phyloP scores from a whole-genome alignment of 2,888 invertebrate species.

The Thereva unica region DNA sequence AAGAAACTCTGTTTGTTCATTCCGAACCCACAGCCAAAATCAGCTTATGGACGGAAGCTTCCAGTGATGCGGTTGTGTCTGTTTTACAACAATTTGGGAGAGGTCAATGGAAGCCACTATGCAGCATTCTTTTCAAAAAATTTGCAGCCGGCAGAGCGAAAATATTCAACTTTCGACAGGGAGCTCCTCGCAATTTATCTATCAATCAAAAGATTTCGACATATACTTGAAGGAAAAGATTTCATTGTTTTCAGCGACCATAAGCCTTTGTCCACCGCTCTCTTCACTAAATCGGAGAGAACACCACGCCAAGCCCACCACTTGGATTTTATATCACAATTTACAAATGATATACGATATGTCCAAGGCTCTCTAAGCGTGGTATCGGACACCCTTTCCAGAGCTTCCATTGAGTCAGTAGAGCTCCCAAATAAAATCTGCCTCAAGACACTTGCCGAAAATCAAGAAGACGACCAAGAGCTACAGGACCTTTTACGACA shows the following conservation, averaged over 20 bases:
- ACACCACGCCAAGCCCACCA: background rate
- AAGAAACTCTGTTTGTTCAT: background rate
- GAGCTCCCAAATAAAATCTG: too few relatives aligned
- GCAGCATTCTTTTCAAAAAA: conserved; percentile 52
- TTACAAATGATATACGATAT: background rate
- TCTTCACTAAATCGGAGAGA: conserved; percentile 44
- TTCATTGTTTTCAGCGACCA: conserved; percentile 50
- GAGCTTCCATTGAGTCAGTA: too few relatives aligned
- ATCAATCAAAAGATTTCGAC: conserved; percentile 48
- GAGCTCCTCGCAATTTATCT: conserved; percentile 52
- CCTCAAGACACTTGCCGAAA: too few relatives aligned
- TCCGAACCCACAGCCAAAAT: background rate
- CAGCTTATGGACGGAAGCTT: conserved; percentile 44
- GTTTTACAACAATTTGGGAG: conserved; percentile 49
- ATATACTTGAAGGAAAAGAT: conserved; percentile 50
- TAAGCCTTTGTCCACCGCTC: conserved; percentile 48
- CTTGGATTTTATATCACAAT: conserved; percentile 37
- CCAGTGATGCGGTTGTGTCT: conserved; percentile 51
- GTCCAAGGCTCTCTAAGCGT: too few relatives aligned
- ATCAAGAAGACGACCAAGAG: too few relatives aligned
- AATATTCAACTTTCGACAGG: conserved; percentile 51
- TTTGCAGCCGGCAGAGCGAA: conserved; percentile 47
- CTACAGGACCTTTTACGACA: too few relatives aligned
- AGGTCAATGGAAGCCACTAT: conserved; percentile 46
- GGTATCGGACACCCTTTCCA: too few relatives aligned